Evolutionary conservation across 2,797 vertebrate species (phyloP).

Genomic region (Eulemur rubriventer): DNA sequence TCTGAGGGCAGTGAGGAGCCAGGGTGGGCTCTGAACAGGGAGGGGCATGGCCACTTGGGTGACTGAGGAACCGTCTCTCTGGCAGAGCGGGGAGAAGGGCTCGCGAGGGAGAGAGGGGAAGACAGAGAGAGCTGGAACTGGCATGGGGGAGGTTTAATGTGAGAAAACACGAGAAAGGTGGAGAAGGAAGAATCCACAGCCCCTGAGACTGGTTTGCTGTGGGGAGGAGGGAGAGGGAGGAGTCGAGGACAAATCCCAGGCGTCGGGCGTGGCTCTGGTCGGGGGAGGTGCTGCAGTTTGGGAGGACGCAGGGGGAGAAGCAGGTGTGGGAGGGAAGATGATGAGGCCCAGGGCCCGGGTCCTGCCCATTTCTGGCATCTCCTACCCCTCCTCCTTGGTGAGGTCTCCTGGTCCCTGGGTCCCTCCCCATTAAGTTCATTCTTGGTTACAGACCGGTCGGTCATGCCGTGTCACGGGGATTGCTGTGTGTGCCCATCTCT

Average conservation of each 20-base stretch:
- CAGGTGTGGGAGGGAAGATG: background rate
- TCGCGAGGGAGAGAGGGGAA: background rate
- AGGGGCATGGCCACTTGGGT: background rate
- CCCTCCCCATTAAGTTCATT: background rate
- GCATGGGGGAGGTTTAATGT: background rate
- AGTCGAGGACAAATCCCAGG: background rate
- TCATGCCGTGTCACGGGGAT: fast-evolving
- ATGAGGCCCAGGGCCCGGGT: background rate
- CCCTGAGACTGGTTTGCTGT: background rate
- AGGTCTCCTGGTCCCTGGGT: background rate
- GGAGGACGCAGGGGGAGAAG: background rate
- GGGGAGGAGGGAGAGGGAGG: background rate
- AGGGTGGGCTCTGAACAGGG: background rate
- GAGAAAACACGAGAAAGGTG: background rate
- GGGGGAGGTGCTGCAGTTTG: background rate
- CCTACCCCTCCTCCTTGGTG: background rate
- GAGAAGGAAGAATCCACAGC: background rate
- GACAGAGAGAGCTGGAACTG: background rate
- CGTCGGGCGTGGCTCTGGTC: background rate
- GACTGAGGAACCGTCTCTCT: background rate
- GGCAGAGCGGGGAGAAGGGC: background rate
- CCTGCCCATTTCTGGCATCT: background rate
- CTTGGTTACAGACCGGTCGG: background rate
- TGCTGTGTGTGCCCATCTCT: background rate
- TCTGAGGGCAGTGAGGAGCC: background rate